Percentiles rank a stretch among this genome's conserved stretches.
phyloP scores from a whole-genome alignment of 2,797 vertebrate species.

The Chaetodon trifasciatus region DNA sequence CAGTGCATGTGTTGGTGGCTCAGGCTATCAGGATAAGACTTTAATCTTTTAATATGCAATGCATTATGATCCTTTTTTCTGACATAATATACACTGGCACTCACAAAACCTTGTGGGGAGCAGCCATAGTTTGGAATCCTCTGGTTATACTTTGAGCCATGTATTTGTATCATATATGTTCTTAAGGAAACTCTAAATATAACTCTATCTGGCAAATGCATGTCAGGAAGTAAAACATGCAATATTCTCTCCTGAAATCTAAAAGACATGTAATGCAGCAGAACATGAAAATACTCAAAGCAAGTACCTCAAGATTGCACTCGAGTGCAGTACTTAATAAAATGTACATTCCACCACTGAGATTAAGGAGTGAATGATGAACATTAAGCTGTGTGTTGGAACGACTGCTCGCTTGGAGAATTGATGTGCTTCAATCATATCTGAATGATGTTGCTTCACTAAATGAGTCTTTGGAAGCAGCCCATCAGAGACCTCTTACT shows the following conservation, averaged over 20 bases:
- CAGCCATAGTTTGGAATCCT: neutral
- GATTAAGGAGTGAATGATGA: neutral
- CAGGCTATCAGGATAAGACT: constrained; percentile 6
- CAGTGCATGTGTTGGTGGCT: neutral
- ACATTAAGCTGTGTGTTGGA: neutral
- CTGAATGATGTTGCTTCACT: neutral
- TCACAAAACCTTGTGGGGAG: neutral
- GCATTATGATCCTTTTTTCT: constrained; percentile 14
- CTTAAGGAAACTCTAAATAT: neutral
- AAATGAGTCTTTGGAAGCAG: neutral
- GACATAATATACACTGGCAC: constrained; percentile 19
- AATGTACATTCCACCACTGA: neutral
- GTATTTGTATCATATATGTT: neutral
- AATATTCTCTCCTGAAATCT: neutral
- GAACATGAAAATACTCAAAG: neutral
- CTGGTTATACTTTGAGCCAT: neutral
- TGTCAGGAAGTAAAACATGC: neutral
- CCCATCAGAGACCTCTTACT: neutral
- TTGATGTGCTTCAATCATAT: neutral
- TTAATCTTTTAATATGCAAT: constrained; percentile 26
- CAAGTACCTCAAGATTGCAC: neutral
- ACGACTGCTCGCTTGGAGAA: constrained; percentile 1
- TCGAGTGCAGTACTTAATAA: neutral
- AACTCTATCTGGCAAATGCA: neutral
- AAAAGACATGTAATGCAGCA: neutral